These are phyloP conservation scores for Ophion obscuratus DNA, from an alignment of 2,888 invertebrate genomes.

Conservation along the genomic window DNA sequence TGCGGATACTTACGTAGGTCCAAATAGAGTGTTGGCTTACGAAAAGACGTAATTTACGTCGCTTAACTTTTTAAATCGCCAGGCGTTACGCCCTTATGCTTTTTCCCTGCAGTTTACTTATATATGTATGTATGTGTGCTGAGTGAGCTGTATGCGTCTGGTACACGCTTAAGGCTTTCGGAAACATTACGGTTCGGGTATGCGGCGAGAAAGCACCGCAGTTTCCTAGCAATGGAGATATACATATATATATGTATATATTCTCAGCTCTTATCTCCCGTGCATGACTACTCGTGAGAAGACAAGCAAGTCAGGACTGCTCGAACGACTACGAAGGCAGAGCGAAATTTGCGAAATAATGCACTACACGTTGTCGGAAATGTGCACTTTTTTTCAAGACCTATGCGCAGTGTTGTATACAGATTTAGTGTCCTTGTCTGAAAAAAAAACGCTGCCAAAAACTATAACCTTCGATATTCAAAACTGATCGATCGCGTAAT, in stretches of 20 bases:
- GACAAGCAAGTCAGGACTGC: slow-evolving; percentile 41
- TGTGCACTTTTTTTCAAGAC: slow-evolving; percentile 8
- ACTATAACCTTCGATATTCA: no score
- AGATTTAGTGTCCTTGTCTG: no score
- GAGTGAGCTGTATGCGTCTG: slow-evolving; percentile 15
- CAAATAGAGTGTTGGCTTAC: not conserved
- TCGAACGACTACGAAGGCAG: slow-evolving; percentile 19
- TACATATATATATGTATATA: slow-evolving; percentile 15
- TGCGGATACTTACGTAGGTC: slow-evolving; percentile 14
- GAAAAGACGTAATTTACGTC: slow-evolving; percentile 14
- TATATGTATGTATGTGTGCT: not conserved
- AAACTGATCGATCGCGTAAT: no score
- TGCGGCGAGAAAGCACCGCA: slow-evolving; percentile 40
- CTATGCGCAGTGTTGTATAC: no score
- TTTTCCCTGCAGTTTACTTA: not conserved
- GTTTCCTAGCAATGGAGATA: slow-evolving; percentile 27
- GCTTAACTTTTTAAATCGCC: not conserved
- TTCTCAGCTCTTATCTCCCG: slow-evolving; percentile 42
- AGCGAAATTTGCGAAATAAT: slow-evolving; percentile 26
- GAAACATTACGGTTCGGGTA: slow-evolving; percentile 51
- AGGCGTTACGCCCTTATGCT: slow-evolving; percentile 17
- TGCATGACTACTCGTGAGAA: slow-evolving; percentile 41
- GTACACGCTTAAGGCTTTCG: slow-evolving; percentile 42
- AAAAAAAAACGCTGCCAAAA: no score
- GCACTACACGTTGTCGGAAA: not conserved